These are phyloP conservation scores for Intellagama lesueurii DNA, from an alignment of 2,797 vertebrate species.

Conservation along the genomic window DNA sequence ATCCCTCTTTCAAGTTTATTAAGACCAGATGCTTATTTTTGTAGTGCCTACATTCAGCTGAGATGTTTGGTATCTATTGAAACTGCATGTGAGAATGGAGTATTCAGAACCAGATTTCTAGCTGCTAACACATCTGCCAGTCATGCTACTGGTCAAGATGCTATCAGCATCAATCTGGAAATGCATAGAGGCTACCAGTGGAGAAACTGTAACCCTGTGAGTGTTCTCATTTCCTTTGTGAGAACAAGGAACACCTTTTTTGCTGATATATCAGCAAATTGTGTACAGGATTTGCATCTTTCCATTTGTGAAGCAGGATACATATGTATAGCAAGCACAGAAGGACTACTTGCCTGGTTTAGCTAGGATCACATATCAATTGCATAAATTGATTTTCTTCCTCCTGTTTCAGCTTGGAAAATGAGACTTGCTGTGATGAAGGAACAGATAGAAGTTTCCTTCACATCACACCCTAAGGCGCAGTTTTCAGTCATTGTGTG, in stretches of 20 bases:
- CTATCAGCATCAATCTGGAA: not conserved
- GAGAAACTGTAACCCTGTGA: too few relatives aligned
- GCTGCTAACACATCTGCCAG: not conserved
- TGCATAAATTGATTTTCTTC: slow-evolving; percentile 36
- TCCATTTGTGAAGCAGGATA: too few relatives aligned
- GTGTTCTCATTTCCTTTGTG: too few relatives aligned
- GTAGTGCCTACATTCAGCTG: not conserved
- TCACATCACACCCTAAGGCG: slow-evolving; percentile 68
- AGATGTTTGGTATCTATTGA: too few relatives aligned
- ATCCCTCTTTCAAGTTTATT: not conserved
- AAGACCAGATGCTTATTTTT: slow-evolving; percentile 8
- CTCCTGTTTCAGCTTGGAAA: slow-evolving; percentile 74
- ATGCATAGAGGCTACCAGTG: too few relatives aligned
- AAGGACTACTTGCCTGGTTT: too few relatives aligned
- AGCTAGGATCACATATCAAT: not conserved
- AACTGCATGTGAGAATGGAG: not conserved
- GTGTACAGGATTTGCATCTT: too few relatives aligned
- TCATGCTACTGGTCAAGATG: not conserved
- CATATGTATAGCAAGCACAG: too few relatives aligned
- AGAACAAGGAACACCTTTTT: too few relatives aligned
- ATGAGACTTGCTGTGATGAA: slow-evolving; percentile 60
- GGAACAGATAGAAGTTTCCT: slow-evolving; percentile 66
- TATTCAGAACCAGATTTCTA: not conserved
- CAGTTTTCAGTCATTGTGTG: slow-evolving; percentile 75
- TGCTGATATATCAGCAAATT: too few relatives aligned